Evolutionary conservation across 2,113 vertebrate species (phyloP).

Genomic region (Microcebus griseorufus): DNA sequence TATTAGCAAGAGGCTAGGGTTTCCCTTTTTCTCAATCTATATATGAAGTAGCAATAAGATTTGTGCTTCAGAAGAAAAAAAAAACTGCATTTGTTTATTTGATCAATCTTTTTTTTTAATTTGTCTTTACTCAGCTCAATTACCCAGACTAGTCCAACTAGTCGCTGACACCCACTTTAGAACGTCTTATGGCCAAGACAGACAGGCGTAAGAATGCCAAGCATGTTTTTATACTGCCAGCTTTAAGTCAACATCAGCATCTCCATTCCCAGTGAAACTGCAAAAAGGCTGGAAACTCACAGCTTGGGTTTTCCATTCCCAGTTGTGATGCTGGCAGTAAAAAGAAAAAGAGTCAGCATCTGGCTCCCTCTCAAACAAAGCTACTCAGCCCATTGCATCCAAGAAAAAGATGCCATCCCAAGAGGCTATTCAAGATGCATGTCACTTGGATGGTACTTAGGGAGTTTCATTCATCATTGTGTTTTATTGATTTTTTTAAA

Average conservation of each 20-base stretch:
- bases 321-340: slow-evolving; percentile 30
- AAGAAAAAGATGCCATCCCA: slow-evolving; percentile 34
- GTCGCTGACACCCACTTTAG: slow-evolving; percentile 14
- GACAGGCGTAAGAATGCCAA: slow-evolving; percentile 15
- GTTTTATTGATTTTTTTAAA: not conserved
- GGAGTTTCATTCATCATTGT: slow-evolving; percentile 29
- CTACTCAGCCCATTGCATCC: slow-evolving; percentile 34
- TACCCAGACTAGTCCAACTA: slow-evolving; percentile 16
- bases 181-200: not conserved
- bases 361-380: slow-evolving; percentile 51
- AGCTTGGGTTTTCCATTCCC: not conserved
- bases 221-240: slow-evolving; percentile 33
- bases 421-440: not conserved
- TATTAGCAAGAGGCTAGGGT: not conserved
- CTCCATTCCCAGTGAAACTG: not conserved
- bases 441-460: not conserved
- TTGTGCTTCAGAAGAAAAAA: slow-evolving; percentile 27
- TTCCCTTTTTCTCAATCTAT: slow-evolving; percentile 3
- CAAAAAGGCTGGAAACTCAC: slow-evolving; percentile 39
- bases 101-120: not conserved
- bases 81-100: slow-evolving; percentile 6
- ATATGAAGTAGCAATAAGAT: not conserved
- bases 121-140: slow-evolving; percentile 23
- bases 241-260: slow-evolving; percentile 47
- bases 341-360: slow-evolving; percentile 51